Evolutionary conservation across 2,113 vertebrate genomes (phyloP).

Genomic region (Nestor notabilis): DNA sequence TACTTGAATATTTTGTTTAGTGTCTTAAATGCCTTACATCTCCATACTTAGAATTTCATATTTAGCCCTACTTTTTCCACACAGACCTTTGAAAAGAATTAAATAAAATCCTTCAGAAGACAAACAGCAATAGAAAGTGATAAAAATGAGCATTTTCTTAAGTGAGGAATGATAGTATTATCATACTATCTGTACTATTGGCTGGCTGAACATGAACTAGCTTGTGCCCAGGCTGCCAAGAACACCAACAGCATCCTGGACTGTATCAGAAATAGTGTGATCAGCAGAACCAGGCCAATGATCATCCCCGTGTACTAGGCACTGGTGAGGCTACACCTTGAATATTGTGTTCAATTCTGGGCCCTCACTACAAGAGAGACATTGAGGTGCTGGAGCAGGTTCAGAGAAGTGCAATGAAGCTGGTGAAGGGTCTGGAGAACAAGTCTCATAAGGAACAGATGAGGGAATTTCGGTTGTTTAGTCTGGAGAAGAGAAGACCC

Average conservation of each 20-base stretch:
- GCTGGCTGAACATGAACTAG: background rate
- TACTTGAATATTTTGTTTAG: background rate
- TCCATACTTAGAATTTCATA: background rate
- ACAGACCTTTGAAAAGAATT: background rate
- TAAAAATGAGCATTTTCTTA: background rate
- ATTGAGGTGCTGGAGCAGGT: background rate
- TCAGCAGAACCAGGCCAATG: background rate
- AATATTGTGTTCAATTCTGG: background rate
- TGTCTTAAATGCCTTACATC: background rate
- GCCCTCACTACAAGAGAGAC: background rate
- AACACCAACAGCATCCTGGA: background rate
- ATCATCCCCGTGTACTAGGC: background rate
- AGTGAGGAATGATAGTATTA: background rate
- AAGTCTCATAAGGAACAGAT: background rate
- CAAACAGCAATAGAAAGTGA: fast-evolving
- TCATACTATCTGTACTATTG: background rate
- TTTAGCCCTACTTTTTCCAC: background rate
- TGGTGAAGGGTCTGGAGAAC: background rate
- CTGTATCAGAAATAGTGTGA: background rate
- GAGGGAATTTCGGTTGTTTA: background rate
- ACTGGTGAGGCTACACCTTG: background rate
- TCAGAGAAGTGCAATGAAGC: background rate
- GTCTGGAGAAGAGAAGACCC: background rate
- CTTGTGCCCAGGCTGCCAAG: background rate
- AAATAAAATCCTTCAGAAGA: background rate